Base-by-base conservation (phyloP, 2,888 invertebrate genomes). In the Sepioteuthis lessoniana region DNA sequence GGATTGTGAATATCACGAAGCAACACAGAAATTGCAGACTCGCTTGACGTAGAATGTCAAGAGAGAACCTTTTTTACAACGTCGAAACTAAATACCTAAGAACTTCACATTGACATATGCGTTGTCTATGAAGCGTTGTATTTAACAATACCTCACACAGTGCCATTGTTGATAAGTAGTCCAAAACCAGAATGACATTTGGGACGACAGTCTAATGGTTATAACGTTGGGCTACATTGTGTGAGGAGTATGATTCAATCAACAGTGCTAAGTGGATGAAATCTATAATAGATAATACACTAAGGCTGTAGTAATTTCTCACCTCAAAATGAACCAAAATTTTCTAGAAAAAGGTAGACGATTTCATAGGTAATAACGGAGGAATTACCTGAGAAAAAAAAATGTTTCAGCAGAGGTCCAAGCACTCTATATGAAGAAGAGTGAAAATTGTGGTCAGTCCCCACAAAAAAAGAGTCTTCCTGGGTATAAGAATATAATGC, bases 71-170 rank as follows among this genome's bases (percentile, higher is more conserved):
- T n/a, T n/a, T 76, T 13, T 35, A 8, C n/a, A 76, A 35, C 35
- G 76, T 16, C n/a, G 76, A n/a, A 76, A 76, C 76, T 76, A 35
- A 76, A 76, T 76, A 35, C 76, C 13, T 76, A 55, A 35, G n/a
- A 76, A 76, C 13, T 35, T 35, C 13, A n/a, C 35, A 35, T 0
- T 76, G 76, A 76, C 76, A 76, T 76, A 35, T 35, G n/a, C 19
- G n/a, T 76, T 76, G 35, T 76, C n/a, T n/a, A 76, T 13, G 76
- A 35, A 76, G 76, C 76, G 76, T 76, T n/a, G 76, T 19, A 19
- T 10, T 76, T 76, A 76, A 76, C 76, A 76, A 76, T 76, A 76
- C 76, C 76, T 76, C 76, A 76, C 76, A 76, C 76, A n/a, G n/a
- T 76, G 76, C 13, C 76, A 76, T 76, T 76, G 76, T 76, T 76